Conservation (phyloP, 1,140 invertebrate genomes). For the Cherax quadricarinatus region DNA sequence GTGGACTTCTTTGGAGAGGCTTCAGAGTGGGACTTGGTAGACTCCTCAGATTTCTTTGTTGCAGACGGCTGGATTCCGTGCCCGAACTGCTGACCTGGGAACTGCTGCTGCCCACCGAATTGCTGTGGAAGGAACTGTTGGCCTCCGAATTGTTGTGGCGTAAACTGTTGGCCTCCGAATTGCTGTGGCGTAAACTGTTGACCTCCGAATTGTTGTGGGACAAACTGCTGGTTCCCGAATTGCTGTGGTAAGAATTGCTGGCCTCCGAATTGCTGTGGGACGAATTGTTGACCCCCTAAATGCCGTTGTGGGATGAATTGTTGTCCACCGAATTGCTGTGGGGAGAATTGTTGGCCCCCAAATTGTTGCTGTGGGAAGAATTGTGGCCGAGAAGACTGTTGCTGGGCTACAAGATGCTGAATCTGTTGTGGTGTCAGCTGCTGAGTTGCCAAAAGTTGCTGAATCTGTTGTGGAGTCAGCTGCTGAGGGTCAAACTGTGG, state of each 20-base stretch:
- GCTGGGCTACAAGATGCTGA: background rate
- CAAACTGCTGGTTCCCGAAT: background rate
- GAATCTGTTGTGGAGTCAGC: conserved; percentile 10
- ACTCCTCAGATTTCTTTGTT: background rate
- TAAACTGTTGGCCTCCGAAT: background rate
- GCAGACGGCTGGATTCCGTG: no score
- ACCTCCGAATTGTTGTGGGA: background rate
- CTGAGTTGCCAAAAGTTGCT: background rate
- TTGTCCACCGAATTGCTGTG: background rate
- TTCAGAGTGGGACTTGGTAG: background rate
- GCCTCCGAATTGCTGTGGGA: background rate
- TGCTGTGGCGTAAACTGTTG: conserved; percentile 1
- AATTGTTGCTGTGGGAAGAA: background rate
- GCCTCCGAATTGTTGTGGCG: background rate
- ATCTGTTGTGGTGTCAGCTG: background rate
- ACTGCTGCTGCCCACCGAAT: background rate
- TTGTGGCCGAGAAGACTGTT: background rate
- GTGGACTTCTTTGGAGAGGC: background rate
- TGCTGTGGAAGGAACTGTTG: background rate
- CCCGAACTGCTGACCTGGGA: background rate
- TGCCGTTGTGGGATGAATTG: background rate
- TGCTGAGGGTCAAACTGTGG: conserved; percentile 41
- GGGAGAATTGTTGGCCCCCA: background rate
- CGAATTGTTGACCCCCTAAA: background rate
- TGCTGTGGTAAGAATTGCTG: background rate